phyloP scores from a whole-genome alignment of 2,113 vertebrate species.

The Sylvia atricapilla region DNA sequence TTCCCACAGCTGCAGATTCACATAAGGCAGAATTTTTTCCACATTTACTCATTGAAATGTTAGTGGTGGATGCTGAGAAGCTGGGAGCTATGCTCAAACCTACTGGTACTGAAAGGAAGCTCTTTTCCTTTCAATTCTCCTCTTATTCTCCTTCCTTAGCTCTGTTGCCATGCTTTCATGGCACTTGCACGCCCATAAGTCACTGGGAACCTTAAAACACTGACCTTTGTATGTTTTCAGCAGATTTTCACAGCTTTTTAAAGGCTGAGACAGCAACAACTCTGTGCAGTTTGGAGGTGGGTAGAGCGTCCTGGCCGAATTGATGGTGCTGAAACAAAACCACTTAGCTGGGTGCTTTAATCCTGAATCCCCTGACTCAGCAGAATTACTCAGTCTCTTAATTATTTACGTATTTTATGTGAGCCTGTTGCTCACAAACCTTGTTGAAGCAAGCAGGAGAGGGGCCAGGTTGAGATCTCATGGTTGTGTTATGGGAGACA shows the following conservation, averaged over 20 bases:
- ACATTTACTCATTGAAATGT: neutral
- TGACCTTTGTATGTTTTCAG: neutral
- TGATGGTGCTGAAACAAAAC: neutral
- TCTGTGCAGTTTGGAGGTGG: neutral
- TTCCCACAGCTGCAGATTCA: neutral
- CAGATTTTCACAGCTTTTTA: neutral
- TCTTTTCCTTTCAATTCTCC: neutral
- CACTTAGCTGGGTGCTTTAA: neutral
- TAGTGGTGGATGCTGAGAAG: neutral
- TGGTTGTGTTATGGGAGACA: neutral
- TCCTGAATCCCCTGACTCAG: neutral
- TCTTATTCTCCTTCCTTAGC: neutral
- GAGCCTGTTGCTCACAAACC: neutral
- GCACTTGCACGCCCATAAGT: neutral
- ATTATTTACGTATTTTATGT: neutral
- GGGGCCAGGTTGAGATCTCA: neutral
- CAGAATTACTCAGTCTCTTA: neutral
- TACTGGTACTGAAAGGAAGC: conserved; percentile 2
- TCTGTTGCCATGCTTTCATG: neutral
- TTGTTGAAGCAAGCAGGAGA: neutral
- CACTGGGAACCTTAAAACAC: neutral
- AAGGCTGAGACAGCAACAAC: neutral
- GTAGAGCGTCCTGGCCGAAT: neutral
- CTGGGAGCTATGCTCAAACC: neutral
- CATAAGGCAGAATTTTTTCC: neutral